Evolutionary conservation across 2,113 vertebrate genomes (phyloP).

Genomic region (Sminthopsis crassicaudata): DNA sequence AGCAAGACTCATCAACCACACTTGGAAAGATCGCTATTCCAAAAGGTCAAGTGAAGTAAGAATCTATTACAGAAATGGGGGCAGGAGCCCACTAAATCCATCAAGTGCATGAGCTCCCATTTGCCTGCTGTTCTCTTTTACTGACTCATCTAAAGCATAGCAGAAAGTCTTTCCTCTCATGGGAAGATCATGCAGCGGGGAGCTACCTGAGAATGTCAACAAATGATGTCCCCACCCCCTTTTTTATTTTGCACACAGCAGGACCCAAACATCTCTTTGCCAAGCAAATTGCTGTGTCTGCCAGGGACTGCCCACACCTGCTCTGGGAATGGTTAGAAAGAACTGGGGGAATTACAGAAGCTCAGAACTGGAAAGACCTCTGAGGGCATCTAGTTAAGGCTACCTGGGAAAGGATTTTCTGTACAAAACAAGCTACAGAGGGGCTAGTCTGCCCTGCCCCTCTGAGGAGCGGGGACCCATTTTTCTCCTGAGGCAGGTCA

Average conservation of each 20-base stretch:
- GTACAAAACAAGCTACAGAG: not conserved
- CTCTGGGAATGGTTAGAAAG: slow-evolving; percentile 16
- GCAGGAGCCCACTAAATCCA: not conserved
- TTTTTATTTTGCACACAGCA: slow-evolving; percentile 29
- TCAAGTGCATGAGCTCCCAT: not conserved
- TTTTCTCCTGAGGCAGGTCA: not conserved
- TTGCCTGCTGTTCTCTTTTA: not conserved
- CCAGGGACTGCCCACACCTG: not conserved
- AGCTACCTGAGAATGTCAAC: slow-evolving; percentile 30
- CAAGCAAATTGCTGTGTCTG: slow-evolving; percentile 25
- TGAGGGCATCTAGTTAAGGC: not conserved
- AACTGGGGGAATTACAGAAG: not conserved
- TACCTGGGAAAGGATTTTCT: not conserved
- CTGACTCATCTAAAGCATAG: not conserved
- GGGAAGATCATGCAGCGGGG: slow-evolving; percentile 44
- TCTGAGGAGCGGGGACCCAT: too few species aligned
- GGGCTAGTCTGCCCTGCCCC: not conserved
- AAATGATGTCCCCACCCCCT: not conserved
- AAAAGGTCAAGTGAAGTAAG: not conserved
- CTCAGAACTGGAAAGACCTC: not conserved
- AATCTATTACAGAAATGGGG: not conserved
- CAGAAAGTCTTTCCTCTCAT: not conserved
- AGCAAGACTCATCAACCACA: not conserved
- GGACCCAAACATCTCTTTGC: slow-evolving; percentile 26
- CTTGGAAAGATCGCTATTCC: not conserved